These are phyloP conservation scores for Ictalurus punctatus DNA, from an alignment of 2,113 vertebrate genomes.

Conservation along the genomic window DNA sequence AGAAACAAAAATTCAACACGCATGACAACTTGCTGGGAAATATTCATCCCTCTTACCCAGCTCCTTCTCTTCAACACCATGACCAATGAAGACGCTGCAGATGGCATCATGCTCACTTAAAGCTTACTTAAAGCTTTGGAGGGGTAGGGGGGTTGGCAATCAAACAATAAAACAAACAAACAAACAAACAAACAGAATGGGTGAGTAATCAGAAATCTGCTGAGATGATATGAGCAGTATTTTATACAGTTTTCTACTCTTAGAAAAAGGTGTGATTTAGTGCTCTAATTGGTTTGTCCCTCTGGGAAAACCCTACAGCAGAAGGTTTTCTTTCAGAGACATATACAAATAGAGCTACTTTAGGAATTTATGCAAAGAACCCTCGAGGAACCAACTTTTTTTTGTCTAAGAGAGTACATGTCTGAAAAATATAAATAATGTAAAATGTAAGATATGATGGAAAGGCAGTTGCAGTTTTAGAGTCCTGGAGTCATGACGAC, in stretches of 20 bases:
- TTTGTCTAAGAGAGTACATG: neutral
- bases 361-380: neutral
- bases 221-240: neutral
- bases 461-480: neutral
- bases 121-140: neutral
- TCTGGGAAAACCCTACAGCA: neutral
- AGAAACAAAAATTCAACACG: neutral
- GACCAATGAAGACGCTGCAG: neutral
- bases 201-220: neutral
- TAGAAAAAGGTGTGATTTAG: neutral
- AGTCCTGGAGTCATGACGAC: neutral
- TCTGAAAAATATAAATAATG: neutral
- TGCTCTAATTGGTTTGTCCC: neutral
- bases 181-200: neutral
- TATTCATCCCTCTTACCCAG: neutral
- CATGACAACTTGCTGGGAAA: neutral
- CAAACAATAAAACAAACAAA: too few relatives aligned
- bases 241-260: neutral
- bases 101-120: neutral
- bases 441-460: neutral
- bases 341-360: neutral
- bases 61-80: neutral
- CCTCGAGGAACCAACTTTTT: neutral
- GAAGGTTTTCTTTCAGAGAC: neutral
- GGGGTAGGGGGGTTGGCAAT: too few relatives aligned